Evolutionary conservation across 1,140 invertebrate genomes (phyloP), one percentile per base, ranked within the genome.

Genomic region (Drosophila virilis): DNA sequence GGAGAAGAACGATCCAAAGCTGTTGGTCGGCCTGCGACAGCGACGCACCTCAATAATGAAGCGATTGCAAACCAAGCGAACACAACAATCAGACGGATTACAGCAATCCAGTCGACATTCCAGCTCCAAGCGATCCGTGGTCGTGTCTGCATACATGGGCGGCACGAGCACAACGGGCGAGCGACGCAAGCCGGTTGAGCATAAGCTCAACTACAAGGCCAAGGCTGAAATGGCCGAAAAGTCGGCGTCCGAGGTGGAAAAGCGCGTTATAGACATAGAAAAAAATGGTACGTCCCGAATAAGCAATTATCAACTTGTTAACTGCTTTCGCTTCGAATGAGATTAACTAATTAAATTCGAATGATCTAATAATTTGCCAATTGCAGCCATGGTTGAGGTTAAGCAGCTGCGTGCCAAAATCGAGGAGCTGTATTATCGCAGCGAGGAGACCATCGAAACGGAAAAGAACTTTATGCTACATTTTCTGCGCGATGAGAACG

Each of bases 141-240:
- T 57, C 28, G 64, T 72, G 55, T 84, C 83, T 0, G 40, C 64
- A 1, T 45, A 75, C 4, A 38, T 83, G 40, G 50, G 40, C 3
- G 32, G n/a, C 12, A 3, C 17, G 40, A 48, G 43, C 8, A 9
- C 2, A 2, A 64, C 3, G 0, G 43, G 22, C 0, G 52, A 50
- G 1, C 64, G 66, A 38, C 84, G 84, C 1, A 81, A 82, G n/a
- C 33, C 12, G 6, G 8, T 62, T 0, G 91, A 92, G 0, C 70
- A 71, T 6, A 83, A 67, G n/a, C 54, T 92, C 0, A 92, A 92
- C 35, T 90, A 59, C 58, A 89, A 89, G 51, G 73, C 88, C 42
- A 92, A 92, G 51, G 78, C 84, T 1, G 91, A 92, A 22, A 70
- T 92, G 75, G 91, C 91, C 1, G 91, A 92, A 42, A 92, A 91